Conservation (phyloP, 2,113 vertebrate species). For the Deroptyus accipitrinus region DNA sequence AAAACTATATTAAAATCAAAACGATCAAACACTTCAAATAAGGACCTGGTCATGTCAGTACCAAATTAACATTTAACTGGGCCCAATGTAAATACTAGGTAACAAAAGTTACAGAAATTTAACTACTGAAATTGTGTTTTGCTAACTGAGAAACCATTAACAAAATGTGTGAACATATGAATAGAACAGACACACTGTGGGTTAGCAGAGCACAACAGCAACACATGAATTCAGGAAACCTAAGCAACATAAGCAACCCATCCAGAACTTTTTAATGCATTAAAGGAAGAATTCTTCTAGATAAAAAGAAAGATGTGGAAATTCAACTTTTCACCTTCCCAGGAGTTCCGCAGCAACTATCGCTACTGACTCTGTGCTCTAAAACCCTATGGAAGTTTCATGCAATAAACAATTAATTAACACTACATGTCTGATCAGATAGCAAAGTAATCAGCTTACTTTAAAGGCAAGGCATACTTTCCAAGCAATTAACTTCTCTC, state of each 20-base stretch:
- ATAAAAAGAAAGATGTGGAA: neutral
- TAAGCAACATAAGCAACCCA: neutral
- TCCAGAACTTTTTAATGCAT: neutral
- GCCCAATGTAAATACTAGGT: neutral
- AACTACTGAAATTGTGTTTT: neutral
- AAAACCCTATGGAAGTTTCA: neutral
- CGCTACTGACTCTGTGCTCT: neutral
- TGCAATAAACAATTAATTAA: neutral
- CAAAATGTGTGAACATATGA: neutral
- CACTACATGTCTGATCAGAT: neutral
- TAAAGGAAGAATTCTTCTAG: neutral
- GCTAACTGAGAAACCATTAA: neutral
- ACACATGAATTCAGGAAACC: neutral
- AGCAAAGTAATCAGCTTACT: constrained; percentile 68
- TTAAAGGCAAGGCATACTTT: constrained; percentile 93
- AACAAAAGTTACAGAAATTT: neutral
- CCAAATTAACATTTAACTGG: neutral
- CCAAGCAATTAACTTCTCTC: constrained; percentile 91
- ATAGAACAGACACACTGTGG: neutral
- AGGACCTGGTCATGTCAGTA: neutral
- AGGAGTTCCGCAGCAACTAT: neutral
- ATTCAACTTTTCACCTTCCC: neutral
- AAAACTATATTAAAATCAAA: neutral
- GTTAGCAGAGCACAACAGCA: neutral
- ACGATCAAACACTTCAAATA: neutral